Base-by-base conservation (phyloP, 2,888 invertebrate genomes). In the Polylopha cassiicola region DNA sequence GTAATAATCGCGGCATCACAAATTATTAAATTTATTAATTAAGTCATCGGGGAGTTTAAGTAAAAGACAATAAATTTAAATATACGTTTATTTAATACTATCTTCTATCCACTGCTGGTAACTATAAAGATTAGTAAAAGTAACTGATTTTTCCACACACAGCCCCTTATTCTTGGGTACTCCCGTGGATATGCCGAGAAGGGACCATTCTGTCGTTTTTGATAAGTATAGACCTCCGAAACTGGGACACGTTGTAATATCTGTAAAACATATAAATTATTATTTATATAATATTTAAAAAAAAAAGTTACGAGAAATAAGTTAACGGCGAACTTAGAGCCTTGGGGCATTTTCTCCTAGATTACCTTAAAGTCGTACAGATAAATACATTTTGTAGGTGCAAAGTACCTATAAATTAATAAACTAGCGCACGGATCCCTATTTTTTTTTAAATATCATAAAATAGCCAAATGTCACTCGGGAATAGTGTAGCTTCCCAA, bases 231-330 rank as follows among this genome's bases (percentile, higher is more conserved):
- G 18, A 2, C 81, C 81, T 0, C 84, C 84, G 38, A 71, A 76
- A 44, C 76, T 84, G 0, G 84, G 82, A 10, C 84, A 82, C 1
- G 70, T 53, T 0, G 73, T 51, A 7, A 79, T 63, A 21, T 68
- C 82, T 84, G 65, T 4, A 65, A 65, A 37, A 14, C 13, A 10
- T 30, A 27, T 11, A 37, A 27, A 30, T 23, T 2, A 15, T 24
- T 13, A 29, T 26, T 3, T 13, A 22, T 18, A 7, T 5, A 3
- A 3, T 17, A 17, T 18, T 22, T 10, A 4, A 17, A 16, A 31
- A 6, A 32, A 16, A 22, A 18, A 34, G 23, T 14, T 22, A 41
- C n/a, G n/a, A n/a, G n/a, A n/a, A n/a, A n/a, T n/a, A n/a, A n/a
- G n/a, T n/a, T n/a, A n/a, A n/a, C n/a, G n/a, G n/a, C n/a, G n/a